Evolutionary conservation across 2,888 invertebrate genomes (phyloP).

Genomic region (Empis livida): DNA sequence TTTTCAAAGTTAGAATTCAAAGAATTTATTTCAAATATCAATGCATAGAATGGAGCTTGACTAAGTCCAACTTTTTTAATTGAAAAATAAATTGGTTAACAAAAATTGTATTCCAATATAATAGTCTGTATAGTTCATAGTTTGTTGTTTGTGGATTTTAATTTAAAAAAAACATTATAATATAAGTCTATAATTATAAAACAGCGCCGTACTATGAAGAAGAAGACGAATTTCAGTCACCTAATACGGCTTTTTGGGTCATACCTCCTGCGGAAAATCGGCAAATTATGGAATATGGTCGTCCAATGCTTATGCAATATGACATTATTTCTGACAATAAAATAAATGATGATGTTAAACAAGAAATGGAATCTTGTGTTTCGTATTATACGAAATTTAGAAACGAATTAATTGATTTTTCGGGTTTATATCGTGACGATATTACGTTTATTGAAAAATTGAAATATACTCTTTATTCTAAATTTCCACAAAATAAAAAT

Average conservation of each 20-base stretch:
- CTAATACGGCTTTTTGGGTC: slow-evolving; percentile 83
- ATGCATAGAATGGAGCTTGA: too few relatives aligned
- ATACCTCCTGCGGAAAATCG: slow-evolving; percentile 90
- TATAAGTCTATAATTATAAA: slow-evolving; percentile 28
- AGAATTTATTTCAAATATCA: too few relatives aligned
- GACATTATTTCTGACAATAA: slow-evolving; percentile 70
- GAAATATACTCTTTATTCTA: slow-evolving; percentile 65
- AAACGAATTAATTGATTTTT: slow-evolving; percentile 52
- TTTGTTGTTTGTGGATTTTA: too few relatives aligned
- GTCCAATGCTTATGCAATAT: slow-evolving; percentile 83
- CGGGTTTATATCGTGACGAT: slow-evolving; percentile 37
- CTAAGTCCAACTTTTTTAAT: too few relatives aligned
- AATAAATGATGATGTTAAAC: slow-evolving; percentile 65
- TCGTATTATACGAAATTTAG: slow-evolving; percentile 65
- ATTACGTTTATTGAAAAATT: slow-evolving; percentile 74
- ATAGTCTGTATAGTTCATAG: too few relatives aligned
- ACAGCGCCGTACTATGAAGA: slow-evolving; percentile 74
- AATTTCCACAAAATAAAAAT: slow-evolving; percentile 68
- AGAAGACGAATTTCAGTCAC: slow-evolving; percentile 67
- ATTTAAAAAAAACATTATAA: not conserved
- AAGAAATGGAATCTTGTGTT: slow-evolving; percentile 73
- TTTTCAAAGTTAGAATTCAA: too few relatives aligned
- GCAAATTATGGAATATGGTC: slow-evolving; percentile 74
- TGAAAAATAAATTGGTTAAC: too few relatives aligned
- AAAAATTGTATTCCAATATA: too few relatives aligned